These are phyloP conservation scores for Galerucella calmariensis DNA, from an alignment of 2,888 invertebrate species.

Conservation along the genomic window DNA sequence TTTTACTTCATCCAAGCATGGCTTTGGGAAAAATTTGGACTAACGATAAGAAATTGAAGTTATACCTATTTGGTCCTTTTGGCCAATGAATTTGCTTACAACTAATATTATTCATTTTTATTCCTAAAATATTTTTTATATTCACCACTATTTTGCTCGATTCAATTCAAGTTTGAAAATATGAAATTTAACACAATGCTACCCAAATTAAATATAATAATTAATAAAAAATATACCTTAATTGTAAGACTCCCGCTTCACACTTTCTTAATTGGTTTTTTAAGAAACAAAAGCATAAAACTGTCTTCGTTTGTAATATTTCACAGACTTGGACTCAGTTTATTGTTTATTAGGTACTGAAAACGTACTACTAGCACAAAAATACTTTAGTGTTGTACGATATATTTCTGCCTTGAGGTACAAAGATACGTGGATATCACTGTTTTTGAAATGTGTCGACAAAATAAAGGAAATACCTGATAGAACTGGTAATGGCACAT, in stretches of 20 bases:
- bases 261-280: neutral
- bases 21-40: too few relatives aligned
- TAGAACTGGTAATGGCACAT: constrained; percentile 23
- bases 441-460: constrained; percentile 17
- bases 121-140: too few relatives aligned
- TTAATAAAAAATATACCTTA: neutral
- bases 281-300: neutral
- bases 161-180: too few relatives aligned
- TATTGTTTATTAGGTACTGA: constrained; percentile 2
- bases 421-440: constrained; percentile 3
- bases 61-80: too few relatives aligned
- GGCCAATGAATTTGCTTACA: too few relatives aligned
- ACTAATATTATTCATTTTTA: too few relatives aligned
- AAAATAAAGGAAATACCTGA: constrained; percentile 20
- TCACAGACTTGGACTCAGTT: neutral
- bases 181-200: too few relatives aligned
- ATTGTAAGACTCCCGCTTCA: neutral
- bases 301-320: neutral
- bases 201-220: neutral
- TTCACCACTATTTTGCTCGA: too few relatives aligned
- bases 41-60: too few relatives aligned
- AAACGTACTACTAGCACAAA: neutral
- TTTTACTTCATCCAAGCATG: too few relatives aligned
- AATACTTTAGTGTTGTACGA: neutral
- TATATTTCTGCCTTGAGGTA: constrained; percentile 7